Percentiles rank a stretch among this genome's conserved stretches.
Evolutionary conservation across 1,140 invertebrate genomes (phyloP).

Genomic region (Battus philenor): DNA sequence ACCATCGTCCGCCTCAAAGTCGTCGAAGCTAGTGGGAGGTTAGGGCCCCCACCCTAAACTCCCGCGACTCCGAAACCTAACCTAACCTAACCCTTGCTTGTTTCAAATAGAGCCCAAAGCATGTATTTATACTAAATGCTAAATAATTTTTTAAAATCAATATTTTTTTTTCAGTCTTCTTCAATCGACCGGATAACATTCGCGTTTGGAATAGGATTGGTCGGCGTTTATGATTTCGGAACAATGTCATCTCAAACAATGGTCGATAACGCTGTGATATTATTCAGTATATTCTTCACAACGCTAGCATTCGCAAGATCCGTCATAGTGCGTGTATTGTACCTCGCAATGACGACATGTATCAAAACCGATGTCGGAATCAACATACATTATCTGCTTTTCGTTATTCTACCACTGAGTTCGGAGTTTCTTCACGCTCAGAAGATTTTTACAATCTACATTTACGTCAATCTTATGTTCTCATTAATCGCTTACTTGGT

Average conservation of each 20-base stretch:
- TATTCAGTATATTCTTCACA: slow-evolving; percentile 43
- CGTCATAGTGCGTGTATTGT: slow-evolving; percentile 40
- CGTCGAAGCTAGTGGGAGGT: no score
- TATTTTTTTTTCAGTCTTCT: slow-evolving; percentile 31
- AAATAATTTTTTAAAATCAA: no score
- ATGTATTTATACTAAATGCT: no score
- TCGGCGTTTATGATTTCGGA: slow-evolving; percentile 53
- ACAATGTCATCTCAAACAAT: slow-evolving; percentile 45
- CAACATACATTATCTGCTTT: slow-evolving; percentile 40
- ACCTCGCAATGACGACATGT: slow-evolving; percentile 31
- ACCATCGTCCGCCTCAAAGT: no score
- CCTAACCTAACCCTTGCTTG: no score
- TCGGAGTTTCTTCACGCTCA: slow-evolving; percentile 44
- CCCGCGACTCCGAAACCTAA: no score
- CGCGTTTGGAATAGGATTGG: slow-evolving; percentile 42
- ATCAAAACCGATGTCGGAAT: slow-evolving; percentile 23
- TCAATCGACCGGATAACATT: slow-evolving; percentile 28
- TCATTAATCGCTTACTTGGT: slow-evolving; percentile 37
- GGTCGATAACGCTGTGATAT: slow-evolving; percentile 49
- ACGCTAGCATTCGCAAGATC: slow-evolving; percentile 36
- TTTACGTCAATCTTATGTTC: slow-evolving; percentile 36
- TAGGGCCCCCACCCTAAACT: no score
- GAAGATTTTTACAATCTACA: slow-evolving; percentile 41
- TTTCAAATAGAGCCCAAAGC: no score
- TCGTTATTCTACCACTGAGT: slow-evolving; percentile 44